A percentile compares a stretch with the other conserved stretches of the same genome.
Conservation (phyloP, 2,888 invertebrate genomes). For the Drosophila stalkeri region DNA sequence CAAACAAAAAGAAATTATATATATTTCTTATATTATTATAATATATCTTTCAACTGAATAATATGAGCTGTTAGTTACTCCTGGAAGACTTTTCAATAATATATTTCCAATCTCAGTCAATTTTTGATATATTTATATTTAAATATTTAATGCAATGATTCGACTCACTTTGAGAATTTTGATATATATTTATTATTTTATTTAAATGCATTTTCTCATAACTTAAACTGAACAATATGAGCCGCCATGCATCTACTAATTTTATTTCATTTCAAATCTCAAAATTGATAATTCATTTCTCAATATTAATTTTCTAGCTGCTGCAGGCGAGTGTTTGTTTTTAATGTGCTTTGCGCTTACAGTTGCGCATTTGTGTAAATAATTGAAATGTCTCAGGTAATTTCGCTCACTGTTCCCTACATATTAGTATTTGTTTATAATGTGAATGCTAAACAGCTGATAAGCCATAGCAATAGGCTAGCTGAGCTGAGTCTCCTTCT, state of each 20-base stretch:
- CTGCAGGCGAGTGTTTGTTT: background rate
- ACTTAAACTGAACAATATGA: background rate
- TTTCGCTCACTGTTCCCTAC: constrained; percentile 19
- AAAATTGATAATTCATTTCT: background rate
- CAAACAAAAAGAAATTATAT: too few relatives aligned
- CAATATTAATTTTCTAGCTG: background rate
- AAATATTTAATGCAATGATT: background rate
- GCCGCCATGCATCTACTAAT: background rate
- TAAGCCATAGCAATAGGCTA: constrained; percentile 10
- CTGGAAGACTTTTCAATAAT: background rate
- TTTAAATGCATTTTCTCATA: background rate
- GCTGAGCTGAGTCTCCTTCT: constrained; percentile 7
- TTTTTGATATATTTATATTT: background rate
- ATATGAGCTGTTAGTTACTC: too few relatives aligned
- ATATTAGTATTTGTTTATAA: background rate
- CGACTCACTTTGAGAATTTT: background rate
- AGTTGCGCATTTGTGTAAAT: constrained; percentile 23
- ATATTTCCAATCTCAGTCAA: background rate
- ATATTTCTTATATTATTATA: too few relatives aligned
- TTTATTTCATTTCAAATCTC: background rate
- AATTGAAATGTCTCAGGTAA: constrained; percentile 12
- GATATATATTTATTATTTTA: background rate
- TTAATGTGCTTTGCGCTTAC: background rate
- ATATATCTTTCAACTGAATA: too few relatives aligned
- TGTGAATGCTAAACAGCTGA: constrained; percentile 13